Evolutionary conservation across 2,888 invertebrate species (phyloP).

Genomic region (Beris chalybata): DNA sequence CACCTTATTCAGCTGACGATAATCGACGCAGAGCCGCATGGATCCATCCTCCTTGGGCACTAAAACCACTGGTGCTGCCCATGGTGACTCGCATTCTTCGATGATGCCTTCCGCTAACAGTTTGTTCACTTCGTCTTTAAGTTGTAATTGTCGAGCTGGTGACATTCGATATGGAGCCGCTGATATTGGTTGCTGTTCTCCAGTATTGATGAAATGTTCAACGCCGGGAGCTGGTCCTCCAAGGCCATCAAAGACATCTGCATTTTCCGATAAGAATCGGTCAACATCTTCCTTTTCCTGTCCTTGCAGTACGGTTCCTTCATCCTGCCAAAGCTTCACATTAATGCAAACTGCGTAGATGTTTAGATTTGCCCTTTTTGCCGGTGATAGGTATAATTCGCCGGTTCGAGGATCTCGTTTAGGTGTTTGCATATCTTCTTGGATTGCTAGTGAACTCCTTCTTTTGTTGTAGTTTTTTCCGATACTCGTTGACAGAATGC

Average conservation of each 20-base stretch:
- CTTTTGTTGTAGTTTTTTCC: not conserved
- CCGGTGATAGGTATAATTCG: too few species aligned
- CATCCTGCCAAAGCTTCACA: not conserved
- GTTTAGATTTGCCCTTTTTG: conserved; percentile 2
- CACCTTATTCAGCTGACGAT: too few species aligned
- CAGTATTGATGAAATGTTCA: conserved; percentile 44
- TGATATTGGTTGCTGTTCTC: conserved; percentile 45
- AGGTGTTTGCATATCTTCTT: too few species aligned
- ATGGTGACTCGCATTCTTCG: too few species aligned
- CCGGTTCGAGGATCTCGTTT: too few species aligned
- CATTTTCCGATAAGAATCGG: conserved; percentile 1
- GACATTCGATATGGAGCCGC: conserved; percentile 47
- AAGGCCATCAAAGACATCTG: conserved; percentile 8
- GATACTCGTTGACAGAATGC: not conserved
- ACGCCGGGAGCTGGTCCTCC: conserved; percentile 10
- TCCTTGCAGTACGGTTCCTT: conserved; percentile 5
- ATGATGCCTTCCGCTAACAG: too few species aligned
- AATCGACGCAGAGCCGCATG: too few species aligned
- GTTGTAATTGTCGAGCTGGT: conserved; percentile 2
- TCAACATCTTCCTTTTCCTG: conserved; percentile 16
- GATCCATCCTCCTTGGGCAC: too few species aligned
- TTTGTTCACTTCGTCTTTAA: too few species aligned
- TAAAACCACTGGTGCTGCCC: too few species aligned
- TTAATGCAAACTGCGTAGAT: not conserved
- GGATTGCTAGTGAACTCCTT: too few species aligned